A percentile compares a stretch with the other conserved stretches of the same genome.
Evolutionary conservation across 2,113 vertebrate species (phyloP).

Genomic region (Eurypyga helias): DNA sequence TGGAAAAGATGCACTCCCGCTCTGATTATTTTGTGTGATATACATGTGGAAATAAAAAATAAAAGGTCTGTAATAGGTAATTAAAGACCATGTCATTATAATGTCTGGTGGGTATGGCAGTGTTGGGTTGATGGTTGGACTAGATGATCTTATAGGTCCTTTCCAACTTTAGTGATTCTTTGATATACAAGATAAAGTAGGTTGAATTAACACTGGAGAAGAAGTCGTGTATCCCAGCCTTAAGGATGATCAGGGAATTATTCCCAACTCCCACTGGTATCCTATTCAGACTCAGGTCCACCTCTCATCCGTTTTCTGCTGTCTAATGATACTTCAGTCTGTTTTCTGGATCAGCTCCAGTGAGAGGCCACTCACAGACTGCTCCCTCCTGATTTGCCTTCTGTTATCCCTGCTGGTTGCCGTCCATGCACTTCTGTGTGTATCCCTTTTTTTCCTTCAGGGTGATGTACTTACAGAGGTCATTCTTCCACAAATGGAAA

Average conservation of each 20-base stretch:
- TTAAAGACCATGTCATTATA: not conserved
- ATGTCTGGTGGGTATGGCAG: too few relatives aligned
- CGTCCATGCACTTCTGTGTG: not conserved
- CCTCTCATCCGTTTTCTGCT: not conserved
- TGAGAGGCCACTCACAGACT: not conserved
- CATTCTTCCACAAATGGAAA: not conserved
- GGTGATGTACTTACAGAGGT: not conserved
- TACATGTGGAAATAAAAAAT: not conserved
- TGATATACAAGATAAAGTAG: not conserved
- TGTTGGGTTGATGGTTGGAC: too few relatives aligned
- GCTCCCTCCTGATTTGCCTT: not conserved
- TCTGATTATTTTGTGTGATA: not conserved
- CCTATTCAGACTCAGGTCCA: not conserved
- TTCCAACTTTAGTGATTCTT: too few relatives aligned
- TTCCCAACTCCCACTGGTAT: not conserved
- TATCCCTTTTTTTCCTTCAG: not conserved
- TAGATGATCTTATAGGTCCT: too few relatives aligned
- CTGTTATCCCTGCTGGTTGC: rapidly evolving
- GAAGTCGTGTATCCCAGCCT: rapidly evolving
- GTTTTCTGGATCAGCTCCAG: not conserved
- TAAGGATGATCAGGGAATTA: not conserved
- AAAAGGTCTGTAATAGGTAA: not conserved
- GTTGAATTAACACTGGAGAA: not conserved
- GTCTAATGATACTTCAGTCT: not conserved
- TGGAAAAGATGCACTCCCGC: not conserved